A percentile compares a stretch with the other conserved stretches of the same genome.
Conservation (phyloP, 1,140 invertebrate species). For the Daktulosphaira vitifoliae region DNA sequence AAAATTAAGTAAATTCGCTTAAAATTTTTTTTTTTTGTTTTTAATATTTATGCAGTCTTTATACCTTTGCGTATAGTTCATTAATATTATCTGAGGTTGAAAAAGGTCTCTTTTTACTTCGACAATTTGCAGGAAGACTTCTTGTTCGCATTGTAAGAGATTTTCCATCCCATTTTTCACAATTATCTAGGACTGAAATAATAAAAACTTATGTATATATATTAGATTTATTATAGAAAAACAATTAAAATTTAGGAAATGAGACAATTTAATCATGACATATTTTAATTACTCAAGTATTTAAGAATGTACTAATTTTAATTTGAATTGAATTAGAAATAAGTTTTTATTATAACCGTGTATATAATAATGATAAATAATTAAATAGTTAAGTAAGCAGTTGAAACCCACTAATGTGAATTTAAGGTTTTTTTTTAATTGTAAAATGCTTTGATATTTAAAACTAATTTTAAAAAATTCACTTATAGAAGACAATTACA, state of each 20-base stretch:
- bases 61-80: constrained; percentile 61
- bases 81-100: constrained; percentile 60
- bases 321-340: too few relatives aligned
- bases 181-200: constrained; percentile 53
- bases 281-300: too few relatives aligned
- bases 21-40: background rate
- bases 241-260: background rate
- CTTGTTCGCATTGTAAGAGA: constrained; percentile 54
- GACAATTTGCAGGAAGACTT: constrained; percentile 57
- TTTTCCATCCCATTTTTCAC: constrained; percentile 42
- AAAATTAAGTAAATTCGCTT: constrained; percentile 38
- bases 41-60: constrained; percentile 5
- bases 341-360: too few relatives aligned
- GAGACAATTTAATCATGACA: too few relatives aligned
- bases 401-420: too few relatives aligned
- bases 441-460: too few relatives aligned
- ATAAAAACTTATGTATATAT: constrained; percentile 30
- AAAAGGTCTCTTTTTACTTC: constrained; percentile 53
- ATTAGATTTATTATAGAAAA: constrained; percentile 12
- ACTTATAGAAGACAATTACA: too few relatives aligned
- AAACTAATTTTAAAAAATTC: too few relatives aligned
- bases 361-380: too few relatives aligned
- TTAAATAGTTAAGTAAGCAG: too few relatives aligned
- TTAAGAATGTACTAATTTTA: too few relatives aligned
- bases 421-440: too few relatives aligned